These are phyloP conservation scores for Sciurus carolinensis DNA, from an alignment of 2,797 vertebrate genomes.

Conservation along the genomic window DNA sequence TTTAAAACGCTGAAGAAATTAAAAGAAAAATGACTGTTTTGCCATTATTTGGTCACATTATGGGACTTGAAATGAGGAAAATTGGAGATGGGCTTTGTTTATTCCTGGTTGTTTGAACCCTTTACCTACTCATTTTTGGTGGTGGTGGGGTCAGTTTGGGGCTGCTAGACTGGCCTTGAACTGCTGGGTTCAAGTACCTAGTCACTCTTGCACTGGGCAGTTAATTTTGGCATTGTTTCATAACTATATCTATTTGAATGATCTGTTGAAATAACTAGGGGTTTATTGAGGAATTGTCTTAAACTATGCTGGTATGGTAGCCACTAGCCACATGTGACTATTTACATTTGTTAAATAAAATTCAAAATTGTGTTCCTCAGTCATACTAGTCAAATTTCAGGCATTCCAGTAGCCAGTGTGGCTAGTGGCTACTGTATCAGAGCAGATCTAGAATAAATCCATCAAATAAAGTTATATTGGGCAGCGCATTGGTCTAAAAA, in stretches of 20 bases:
- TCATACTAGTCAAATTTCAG: slow-evolving; percentile 17
- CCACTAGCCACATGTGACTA: background rate
- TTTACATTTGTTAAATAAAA: slow-evolving; percentile 53
- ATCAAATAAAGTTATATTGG: background rate
- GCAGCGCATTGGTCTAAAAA: slow-evolving; percentile 11
- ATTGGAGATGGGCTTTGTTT: slow-evolving; percentile 52
- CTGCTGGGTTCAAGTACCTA: background rate
- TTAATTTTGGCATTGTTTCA: slow-evolving; percentile 72
- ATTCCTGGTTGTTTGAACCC: slow-evolving; percentile 63
- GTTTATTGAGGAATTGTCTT: slow-evolving; percentile 55
- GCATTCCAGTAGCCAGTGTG: background rate
- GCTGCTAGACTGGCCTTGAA: background rate
- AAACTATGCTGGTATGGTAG: slow-evolving; percentile 48
- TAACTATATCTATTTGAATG: slow-evolving; percentile 54
- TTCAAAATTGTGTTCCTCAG: slow-evolving; percentile 8
- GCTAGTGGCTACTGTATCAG: background rate
- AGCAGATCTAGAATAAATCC: slow-evolving; percentile 21
- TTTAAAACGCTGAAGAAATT: slow-evolving; percentile 69
- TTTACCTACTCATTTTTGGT: background rate
- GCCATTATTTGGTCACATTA: slow-evolving; percentile 8
- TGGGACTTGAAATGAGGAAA: slow-evolving; percentile 65
- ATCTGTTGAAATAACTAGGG: slow-evolving; percentile 50
- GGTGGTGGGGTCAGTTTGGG: too few relatives aligned
- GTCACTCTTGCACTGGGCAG: slow-evolving; percentile 29
- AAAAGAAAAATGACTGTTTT: slow-evolving; percentile 63